These are phyloP conservation scores for Cosmia pyralina DNA, from an alignment of 2,888 invertebrate genomes.

Conservation along the genomic window DNA sequence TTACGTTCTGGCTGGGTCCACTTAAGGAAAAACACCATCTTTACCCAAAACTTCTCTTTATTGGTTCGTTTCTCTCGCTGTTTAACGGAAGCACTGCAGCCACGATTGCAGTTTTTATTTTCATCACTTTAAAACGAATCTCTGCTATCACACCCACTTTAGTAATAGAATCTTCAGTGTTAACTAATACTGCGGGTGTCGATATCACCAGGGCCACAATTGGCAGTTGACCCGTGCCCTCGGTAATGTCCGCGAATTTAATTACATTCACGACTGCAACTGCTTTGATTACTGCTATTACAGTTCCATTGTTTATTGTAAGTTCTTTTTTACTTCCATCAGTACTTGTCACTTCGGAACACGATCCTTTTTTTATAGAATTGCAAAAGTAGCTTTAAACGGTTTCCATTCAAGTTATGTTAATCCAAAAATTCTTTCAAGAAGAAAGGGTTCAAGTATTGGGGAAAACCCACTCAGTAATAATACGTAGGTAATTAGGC, in stretches of 20 bases:
- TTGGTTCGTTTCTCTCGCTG: neutral
- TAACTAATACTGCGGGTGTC: neutral
- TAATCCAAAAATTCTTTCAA: neutral
- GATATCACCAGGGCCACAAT: constrained; percentile 32
- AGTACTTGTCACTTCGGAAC: neutral
- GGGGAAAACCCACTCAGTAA: neutral
- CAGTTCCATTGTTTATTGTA: constrained; percentile 9
- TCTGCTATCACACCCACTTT: neutral
- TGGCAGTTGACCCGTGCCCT: constrained; percentile 49
- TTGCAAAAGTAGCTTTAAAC: neutral
- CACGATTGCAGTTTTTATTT: no score
- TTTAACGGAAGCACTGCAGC: no score
- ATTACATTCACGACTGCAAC: constrained; percentile 22
- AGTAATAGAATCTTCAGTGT: neutral
- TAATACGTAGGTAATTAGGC: neutral
- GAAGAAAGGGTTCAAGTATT: neutral
- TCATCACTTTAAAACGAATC: neutral
- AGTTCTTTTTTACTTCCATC: neutral
- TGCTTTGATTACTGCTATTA: constrained; percentile 20
- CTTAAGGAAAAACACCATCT: neutral
- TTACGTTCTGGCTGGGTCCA: no score
- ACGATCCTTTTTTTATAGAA: neutral
- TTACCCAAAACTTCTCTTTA: neutral
- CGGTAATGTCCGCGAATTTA: constrained; percentile 21
- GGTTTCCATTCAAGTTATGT: neutral